phyloP scores from a whole-genome alignment of 2,888 invertebrate genomes.

The Pristionchus entomophagus region DNA sequence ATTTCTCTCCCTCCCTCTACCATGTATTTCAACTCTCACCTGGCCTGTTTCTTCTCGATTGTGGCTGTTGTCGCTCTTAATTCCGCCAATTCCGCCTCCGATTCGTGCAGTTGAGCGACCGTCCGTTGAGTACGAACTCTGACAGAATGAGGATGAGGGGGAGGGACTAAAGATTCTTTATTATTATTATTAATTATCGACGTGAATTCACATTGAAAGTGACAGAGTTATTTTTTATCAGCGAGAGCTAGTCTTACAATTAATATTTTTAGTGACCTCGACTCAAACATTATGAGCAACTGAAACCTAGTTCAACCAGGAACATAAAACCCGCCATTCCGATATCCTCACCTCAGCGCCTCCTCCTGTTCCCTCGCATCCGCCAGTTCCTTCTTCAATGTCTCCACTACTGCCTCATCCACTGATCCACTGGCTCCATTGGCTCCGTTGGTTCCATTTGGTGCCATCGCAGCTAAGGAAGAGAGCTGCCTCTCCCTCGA shows the following conservation, averaged over 20 bases:
- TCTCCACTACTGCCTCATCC: conserved; percentile 4
- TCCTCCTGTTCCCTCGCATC: conserved; percentile 50
- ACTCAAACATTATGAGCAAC: no score
- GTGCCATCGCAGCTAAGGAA: background rate
- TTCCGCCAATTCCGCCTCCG: conserved; percentile 93
- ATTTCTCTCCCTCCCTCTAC: no score
- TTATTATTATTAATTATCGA: no score
- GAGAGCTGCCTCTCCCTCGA: conserved; percentile 15
- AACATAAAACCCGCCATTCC: no score
- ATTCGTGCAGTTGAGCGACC: conserved; percentile 47
- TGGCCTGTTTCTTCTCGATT: conserved; percentile 94
- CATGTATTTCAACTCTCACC: conserved; percentile 76
- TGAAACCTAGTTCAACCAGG: no score
- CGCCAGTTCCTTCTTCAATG: conserved; percentile 47
- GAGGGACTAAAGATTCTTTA: no score
- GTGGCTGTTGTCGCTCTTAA: conserved; percentile 90
- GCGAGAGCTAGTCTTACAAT: no score
- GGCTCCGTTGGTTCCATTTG: no score
- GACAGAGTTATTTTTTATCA: no score
- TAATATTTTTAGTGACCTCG: no score
- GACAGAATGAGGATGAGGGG: no score
- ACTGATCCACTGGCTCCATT: background rate
- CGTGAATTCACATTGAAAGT: no score
- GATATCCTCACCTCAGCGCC: background rate
- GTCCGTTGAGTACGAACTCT: conserved; percentile 47